Base-by-base conservation (phyloP, 1,140 invertebrate species). In the Frieseomelitta varia region DNA sequence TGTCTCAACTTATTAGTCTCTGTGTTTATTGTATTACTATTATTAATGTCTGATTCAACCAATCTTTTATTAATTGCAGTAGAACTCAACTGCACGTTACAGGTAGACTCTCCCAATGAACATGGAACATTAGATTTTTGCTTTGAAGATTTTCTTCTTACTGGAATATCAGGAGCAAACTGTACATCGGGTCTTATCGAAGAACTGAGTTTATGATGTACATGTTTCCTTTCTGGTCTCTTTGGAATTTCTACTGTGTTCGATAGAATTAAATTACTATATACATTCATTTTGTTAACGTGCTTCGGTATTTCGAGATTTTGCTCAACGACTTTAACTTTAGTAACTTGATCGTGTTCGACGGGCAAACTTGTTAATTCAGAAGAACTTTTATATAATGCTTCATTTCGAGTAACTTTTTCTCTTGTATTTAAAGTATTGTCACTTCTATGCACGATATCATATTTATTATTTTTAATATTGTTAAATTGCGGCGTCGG, bases 321-420 rank as follows among this genome's bases (percentile, higher is more conserved):
- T 67, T 88, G 90, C 34, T 90, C 87, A 8, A 89, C 56, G 17
- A 91, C 55, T 56, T 81, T 90, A 34, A 91, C 85, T 88, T 89
- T 91, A 73, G 84, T 27, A 3, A 88, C 17, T 11, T 27, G n/a
- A 3, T 71, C 71, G 51, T 55, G 27, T 63, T 56, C 56, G 34
- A 4, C 10, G 14, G 68, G 51, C 17, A 53, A 47, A 2, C 53
- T 74, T 63, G 53, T 80, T 58, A 88, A 80, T 65, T 80, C 78
- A 8, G 30, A 65, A 47, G 73, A 87, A 63, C 73, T 61, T 30
- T 58, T 73, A 63, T 68, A 30, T 24, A 55, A 53, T 3, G 17
- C 14, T 58, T 27, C 47, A 56, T 10, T 15, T 79, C 0, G 55
- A 53, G 21, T 10, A 53, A 68, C 8, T n/a, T n/a, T 24, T 80